These are phyloP conservation scores for Setipinna tenuifilis DNA, from an alignment of 2,797 vertebrate genomes.

Conservation along the genomic window DNA sequence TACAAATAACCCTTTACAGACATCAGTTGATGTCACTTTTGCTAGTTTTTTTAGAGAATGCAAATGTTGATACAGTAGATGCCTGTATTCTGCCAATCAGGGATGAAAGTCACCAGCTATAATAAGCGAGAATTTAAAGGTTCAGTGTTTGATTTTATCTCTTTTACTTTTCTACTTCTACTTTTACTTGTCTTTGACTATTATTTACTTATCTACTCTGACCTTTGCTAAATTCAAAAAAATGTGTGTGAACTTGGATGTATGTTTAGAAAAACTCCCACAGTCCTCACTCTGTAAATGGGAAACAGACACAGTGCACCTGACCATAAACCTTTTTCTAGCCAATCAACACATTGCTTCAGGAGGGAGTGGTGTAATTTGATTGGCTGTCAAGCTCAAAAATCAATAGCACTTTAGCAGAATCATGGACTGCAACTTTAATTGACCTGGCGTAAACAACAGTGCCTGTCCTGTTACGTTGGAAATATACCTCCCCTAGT, in stretches of 20 bases:
- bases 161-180: no score
- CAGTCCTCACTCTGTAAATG: neutral
- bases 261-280: neutral
- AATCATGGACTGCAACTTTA: neutral
- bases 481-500: neutral
- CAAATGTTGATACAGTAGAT: neutral
- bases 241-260: neutral
- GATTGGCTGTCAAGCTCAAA: neutral
- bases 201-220: no score
- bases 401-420: neutral
- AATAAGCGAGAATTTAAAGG: no score
- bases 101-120: no score
- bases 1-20: neutral
- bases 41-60: neutral
- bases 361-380: neutral
- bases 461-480: neutral
- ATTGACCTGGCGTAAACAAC: neutral
- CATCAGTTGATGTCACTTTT: neutral
- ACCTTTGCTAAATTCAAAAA: neutral
- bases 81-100: neutral
- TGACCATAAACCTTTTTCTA: neutral
- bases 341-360: neutral
- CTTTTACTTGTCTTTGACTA: no score
- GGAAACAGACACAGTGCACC: neutral
- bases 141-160: no score